These are phyloP conservation scores for Margarornis squamiger DNA, from an alignment of 2,797 vertebrate genomes.

Conservation along the genomic window DNA sequence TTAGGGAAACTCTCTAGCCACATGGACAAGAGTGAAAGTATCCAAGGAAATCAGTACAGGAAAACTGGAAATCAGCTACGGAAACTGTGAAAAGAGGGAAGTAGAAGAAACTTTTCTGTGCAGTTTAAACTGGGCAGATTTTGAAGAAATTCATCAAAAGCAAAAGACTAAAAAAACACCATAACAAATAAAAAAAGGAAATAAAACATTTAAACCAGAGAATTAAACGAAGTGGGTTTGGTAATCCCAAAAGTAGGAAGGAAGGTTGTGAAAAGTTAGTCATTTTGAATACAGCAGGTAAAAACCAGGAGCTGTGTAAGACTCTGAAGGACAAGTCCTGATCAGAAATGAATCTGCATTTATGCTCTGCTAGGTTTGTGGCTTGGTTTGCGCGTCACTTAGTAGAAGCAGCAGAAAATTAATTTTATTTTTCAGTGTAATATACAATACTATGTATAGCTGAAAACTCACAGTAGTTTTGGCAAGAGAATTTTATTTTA, in stretches of 20 bases:
- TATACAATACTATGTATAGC: fast-evolving
- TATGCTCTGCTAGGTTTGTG: neutral
- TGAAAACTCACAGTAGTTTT: neutral
- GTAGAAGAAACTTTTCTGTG: neutral
- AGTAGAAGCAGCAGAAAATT: neutral
- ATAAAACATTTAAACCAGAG: neutral
- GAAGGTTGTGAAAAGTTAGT: neutral
- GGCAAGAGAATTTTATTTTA: neutral
- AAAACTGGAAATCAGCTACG: neutral
- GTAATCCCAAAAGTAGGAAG: neutral
- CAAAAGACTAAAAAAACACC: neutral
- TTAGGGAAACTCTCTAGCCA: neutral
- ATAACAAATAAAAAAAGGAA: neutral
- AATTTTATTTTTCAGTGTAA: neutral
- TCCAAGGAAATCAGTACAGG: neutral
- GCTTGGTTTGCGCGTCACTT: neutral
- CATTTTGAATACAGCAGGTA: neutral
- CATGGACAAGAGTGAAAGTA: neutral
- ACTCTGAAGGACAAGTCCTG: neutral
- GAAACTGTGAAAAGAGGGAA: neutral
- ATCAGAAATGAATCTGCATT: neutral
- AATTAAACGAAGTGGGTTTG: neutral
- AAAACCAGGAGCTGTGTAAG: neutral
- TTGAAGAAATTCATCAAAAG: neutral
- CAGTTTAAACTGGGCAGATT: neutral